Evolutionary conservation across 2,888 invertebrate genomes (phyloP), one percentile per base, ranked within the genome.

Genomic region (Dendrolimus houi): DNA sequence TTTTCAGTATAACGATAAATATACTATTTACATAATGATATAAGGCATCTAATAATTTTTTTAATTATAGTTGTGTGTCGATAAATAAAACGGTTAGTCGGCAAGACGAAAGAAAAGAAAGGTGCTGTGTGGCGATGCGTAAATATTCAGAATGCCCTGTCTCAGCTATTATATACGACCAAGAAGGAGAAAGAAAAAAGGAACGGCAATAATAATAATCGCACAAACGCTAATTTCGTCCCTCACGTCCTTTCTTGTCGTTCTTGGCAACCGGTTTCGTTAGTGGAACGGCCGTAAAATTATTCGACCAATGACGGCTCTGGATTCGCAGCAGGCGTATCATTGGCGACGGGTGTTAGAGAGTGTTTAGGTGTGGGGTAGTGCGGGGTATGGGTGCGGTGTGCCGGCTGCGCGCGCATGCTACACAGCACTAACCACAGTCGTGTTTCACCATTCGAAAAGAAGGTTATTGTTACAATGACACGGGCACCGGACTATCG

Each of bases 391-490:
- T 73, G 78, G 83, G 81, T 79, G 85, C 81, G 83, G 79, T 72
- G 74, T 71, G 76, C 71, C 71, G 75, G 78, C 73, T 74, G 69
- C 73, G 74, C 76, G 77, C 79, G 74, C 77, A 69, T 70, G 66
- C 68, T 67, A 64, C 63, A 54, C 62, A 59, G 64, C 58, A 53
- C 17, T 66, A 65, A 62, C 67, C 59, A 73, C 82, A 88, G 87
- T 88, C 80, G 83, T 83, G 83, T 87, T 88, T 85, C 81, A 81
- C 85, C 81, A 81, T 79, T 86, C 86, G 83, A 70, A 85, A 81
- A 83, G 87, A 86, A 87, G 88, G 87, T 86, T 88, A 87, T 85
- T 80, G 81, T 86, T 74, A 85, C 82, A 81, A 87, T 88, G 88
- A 87, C 80, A 81, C 87, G 83, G 83, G 81, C 81, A 75, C 77